Base-by-base conservation (phyloP, 2,888 invertebrate genomes). In the Mythimna impura region DNA sequence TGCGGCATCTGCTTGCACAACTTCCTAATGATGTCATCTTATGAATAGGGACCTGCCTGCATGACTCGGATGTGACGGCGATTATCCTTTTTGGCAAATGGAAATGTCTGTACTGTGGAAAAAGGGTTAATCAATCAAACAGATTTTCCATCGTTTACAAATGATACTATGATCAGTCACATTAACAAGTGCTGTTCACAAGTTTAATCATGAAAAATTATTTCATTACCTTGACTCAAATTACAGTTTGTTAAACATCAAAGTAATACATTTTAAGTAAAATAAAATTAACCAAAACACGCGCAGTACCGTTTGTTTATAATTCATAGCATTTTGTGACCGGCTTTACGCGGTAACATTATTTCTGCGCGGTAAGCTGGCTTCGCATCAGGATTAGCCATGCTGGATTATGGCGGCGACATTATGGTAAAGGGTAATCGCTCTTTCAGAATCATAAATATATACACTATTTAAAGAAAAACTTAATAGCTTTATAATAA, bases 21-120 rank as follows among this genome's bases (percentile, higher is more conserved):
- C 78, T 78, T 82, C 79, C 81, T 88, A 89, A 89, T 88, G 88
- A 89, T 58, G 87, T 83, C 84, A 78, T 77, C 64, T 50, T 67
- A 58, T 61, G 60, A 79, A 80, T 73, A 73, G 66, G 43, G 22
- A 43, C 40, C 81, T 47, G 47, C 47, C 60, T 17, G 47, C 17
- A 47, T 47, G 47, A 47, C n/a, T 50, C 61, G 25, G 25, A 72
- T 50, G 47, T 14, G 62, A 22, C 22, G 50, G n/a, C 20, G 12
- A 17, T 66, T 74, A 63, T 60, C 58, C 40, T 70, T 52, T 60
- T 40, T 69, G 25, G 6, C 17, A 34, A 58, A 36, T 73, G 25
- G 73, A 25, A 47, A 47, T 20, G 20, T 52, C 57, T 30, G 25
- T 43, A 64, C 9, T 63, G 25, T 25, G 10, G 17, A 6, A 34